Conservation (phyloP, 2,797 vertebrate species). For the Alectoris magna region DNA sequence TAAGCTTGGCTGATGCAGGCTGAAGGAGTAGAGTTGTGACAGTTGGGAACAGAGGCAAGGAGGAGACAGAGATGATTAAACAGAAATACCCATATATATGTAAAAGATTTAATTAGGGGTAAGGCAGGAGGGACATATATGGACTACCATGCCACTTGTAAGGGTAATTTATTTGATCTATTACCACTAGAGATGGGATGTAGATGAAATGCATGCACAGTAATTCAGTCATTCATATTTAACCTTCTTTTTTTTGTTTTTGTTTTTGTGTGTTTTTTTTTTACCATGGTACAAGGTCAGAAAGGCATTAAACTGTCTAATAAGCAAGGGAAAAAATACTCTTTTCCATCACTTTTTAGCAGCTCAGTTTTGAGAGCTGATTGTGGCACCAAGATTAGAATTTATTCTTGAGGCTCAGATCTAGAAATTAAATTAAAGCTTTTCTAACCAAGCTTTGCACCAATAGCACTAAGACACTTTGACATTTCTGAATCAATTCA, state of each 20-base stretch:
- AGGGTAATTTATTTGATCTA: not conserved
- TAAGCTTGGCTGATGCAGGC: constrained; percentile 25
- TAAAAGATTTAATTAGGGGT: constrained; percentile 35
- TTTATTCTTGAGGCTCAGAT: not conserved
- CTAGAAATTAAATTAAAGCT: not conserved
- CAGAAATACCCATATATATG: constrained; percentile 36
- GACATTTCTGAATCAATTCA: not conserved
- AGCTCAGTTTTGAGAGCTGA: not conserved
- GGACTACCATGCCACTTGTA: constrained; percentile 18
- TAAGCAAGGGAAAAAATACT: not conserved
- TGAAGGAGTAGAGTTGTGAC: constrained; percentile 18
- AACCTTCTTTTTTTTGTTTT: not conserved
- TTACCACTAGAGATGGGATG: constrained; percentile 27
- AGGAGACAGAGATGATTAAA: constrained; percentile 44
- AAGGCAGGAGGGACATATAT: not conserved
- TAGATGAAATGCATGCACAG: not conserved
- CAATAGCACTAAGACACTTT: not conserved
- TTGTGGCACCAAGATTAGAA: constrained; percentile 54
- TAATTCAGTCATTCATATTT: not conserved
- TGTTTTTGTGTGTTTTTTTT: not conserved
- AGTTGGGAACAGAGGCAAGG: not conserved
- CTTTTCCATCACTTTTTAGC: not conserved
- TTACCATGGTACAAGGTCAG: not conserved
- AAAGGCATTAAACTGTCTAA: not conserved
- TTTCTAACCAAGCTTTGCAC: not conserved